These are phyloP conservation scores for Troides aeacus DNA, from an alignment of 2,888 invertebrate species.

Conservation along the genomic window DNA sequence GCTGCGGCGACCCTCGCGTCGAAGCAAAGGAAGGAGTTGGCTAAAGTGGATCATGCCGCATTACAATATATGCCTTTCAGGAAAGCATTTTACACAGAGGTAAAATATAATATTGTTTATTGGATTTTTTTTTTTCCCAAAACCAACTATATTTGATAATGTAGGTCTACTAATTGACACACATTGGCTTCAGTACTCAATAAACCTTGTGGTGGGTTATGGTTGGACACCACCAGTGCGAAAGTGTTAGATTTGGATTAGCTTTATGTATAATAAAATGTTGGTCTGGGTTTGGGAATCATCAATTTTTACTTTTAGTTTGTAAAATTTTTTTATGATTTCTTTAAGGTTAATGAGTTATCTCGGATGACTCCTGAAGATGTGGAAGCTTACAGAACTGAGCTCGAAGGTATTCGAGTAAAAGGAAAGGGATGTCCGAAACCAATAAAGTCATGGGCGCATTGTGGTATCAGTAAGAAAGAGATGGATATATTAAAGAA, in stretches of 20 bases:
- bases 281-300: too few species aligned
- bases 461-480: conserved; percentile 97
- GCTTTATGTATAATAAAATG: too few species aligned
- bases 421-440: conserved; percentile 98
- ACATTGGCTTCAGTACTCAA: too few species aligned
- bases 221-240: too few species aligned
- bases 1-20: conserved; percentile 93
- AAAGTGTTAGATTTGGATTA: too few species aligned
- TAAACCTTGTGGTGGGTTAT: too few species aligned
- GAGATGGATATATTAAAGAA: conserved; percentile 95
- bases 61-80: conserved; percentile 94
- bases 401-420: conserved; percentile 96
- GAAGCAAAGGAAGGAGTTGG: conserved; percentile 94
- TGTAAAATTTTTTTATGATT: background rate
- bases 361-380: conserved; percentile 93
- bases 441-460: conserved; percentile 97
- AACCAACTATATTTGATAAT: too few species aligned
- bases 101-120: conserved; percentile 44
- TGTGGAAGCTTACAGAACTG: conserved; percentile 90
- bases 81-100: conserved; percentile 98
- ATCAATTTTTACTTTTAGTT: background rate
- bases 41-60: conserved; percentile 93
- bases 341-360: conserved; percentile 81
- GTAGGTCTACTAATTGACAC: too few species aligned
- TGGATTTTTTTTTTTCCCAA: too few species aligned